Percentiles rank a stretch among this genome's conserved stretches.
phyloP scores from a whole-genome alignment of 2,888 invertebrate species.

The Noctua pronuba region DNA sequence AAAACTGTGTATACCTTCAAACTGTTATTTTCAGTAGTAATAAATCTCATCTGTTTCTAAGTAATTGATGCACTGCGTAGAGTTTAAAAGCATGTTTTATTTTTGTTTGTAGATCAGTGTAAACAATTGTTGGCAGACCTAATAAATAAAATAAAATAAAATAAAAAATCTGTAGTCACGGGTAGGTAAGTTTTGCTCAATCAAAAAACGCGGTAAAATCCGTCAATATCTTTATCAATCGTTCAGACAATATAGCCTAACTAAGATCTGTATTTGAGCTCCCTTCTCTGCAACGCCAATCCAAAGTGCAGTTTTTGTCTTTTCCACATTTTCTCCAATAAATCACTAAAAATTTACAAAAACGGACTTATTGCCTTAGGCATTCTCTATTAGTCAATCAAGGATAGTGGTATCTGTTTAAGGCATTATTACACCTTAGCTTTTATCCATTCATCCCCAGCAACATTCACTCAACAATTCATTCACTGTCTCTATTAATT shows the following conservation, averaged over 20 bases:
- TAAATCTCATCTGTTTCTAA: no score
- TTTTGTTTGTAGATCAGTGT: no score
- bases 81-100: no score
- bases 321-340: background rate
- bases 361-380: background rate
- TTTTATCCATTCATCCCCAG: background rate
- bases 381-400: background rate
- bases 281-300: background rate
- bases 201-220: no score
- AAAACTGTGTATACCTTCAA: no score
- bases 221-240: no score
- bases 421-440: background rate
- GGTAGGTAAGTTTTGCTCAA: no score
- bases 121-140: no score
- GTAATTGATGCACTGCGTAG: no score
- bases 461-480: background rate
- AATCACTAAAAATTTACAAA: background rate
- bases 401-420: background rate
- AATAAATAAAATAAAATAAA: no score
- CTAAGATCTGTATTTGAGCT: background rate
- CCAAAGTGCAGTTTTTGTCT: background rate
- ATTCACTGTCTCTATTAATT: background rate
- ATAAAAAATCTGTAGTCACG: no score
- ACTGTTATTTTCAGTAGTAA: constrained; percentile 1
- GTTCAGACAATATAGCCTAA: background rate